Base-by-base conservation (phyloP, 2,888 invertebrate species). In the Autographa gamma region DNA sequence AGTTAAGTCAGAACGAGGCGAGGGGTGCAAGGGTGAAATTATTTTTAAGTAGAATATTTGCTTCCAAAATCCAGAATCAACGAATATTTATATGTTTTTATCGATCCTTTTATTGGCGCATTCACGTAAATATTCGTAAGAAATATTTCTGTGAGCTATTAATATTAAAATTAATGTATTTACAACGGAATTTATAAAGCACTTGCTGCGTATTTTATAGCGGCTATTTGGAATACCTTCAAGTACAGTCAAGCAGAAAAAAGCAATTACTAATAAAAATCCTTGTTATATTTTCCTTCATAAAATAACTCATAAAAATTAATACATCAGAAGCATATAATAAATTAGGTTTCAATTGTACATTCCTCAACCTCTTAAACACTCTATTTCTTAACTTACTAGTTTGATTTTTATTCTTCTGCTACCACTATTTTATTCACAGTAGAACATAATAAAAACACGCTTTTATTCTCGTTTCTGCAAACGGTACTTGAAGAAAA, bases 81-180 rank as follows among this genome's bases (percentile, higher is more conserved):
- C 95, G 95, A 95, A 95, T 93, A 92, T 94, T 94, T 92, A 91
- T 93, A 94, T 91, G 90, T 92, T 93, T 91, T 93, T 94, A 89
- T 89, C 89, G 88, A 85, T 89, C 90, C 86, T 88, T 86, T 87
- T 86, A 85, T 85, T 86, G 81, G 87, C 86, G 86, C 88, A 91
- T 89, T 89, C 86, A 89, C 88, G 86, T 83, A 71, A 76, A 79
- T 72, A 68, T 75, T 76, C 71, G 77, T 74, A 63, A 76, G 66
- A 41, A 34, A 74, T 79, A 74, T 76, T 75, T 74, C 77, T 66
- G 64, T 68, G 66, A 79, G 48, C 69, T 79, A 78, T 78, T 71
- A 25, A 76, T 71, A 65, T 69, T 71, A 72, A 72, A 73, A 41
- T 61, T 77, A 81, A 71, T 73, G 72, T 76, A 73, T 79, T 79